Percentiles rank a stretch among this genome's conserved stretches.
Conservation (phyloP, 1,140 invertebrate genomes). For the Diachasmimorpha longicaudata region DNA sequence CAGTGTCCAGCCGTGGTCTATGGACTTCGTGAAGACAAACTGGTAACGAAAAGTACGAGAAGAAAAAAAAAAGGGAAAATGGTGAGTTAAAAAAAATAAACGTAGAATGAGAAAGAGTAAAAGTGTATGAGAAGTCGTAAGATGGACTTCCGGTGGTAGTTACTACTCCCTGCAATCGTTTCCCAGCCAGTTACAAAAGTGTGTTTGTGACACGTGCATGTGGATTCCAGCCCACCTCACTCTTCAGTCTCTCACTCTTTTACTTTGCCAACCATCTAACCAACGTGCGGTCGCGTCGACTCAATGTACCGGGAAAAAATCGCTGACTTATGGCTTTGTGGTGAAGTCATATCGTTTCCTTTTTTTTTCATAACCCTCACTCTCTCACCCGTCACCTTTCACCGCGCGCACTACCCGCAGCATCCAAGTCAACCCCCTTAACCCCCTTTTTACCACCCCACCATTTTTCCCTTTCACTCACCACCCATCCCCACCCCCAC, state of each 20-base stretch:
- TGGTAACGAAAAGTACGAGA: background rate
- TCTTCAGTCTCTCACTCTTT: background rate
- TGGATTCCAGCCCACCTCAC: background rate
- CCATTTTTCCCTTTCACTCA: conserved; percentile 16
- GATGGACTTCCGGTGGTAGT: conserved; percentile 17
- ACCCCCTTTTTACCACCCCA: conserved; percentile 1
- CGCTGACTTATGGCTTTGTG: conserved; percentile 39
- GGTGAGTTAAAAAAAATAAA: background rate
- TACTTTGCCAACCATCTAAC: background rate
- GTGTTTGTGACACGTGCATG: conserved; percentile 15
- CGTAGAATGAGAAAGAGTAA: background rate
- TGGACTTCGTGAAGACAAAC: background rate
- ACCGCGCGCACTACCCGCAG: background rate
- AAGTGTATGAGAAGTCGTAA: conserved; percentile 16
- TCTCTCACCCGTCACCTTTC: background rate
- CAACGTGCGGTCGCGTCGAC: conserved; percentile 24
- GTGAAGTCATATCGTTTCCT: conserved; percentile 33
- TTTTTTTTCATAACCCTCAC: conserved; percentile 19
- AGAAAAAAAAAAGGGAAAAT: conserved; percentile 18
- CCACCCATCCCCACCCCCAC: background rate
- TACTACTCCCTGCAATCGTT: conserved; percentile 20
- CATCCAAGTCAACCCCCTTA: conserved; percentile 24
- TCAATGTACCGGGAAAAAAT: conserved; percentile 39
- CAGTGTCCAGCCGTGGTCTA: conserved; percentile 21
- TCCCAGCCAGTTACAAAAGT: background rate